Base-by-base conservation (phyloP, 2,888 invertebrate species). In the Tillus elongatus region DNA sequence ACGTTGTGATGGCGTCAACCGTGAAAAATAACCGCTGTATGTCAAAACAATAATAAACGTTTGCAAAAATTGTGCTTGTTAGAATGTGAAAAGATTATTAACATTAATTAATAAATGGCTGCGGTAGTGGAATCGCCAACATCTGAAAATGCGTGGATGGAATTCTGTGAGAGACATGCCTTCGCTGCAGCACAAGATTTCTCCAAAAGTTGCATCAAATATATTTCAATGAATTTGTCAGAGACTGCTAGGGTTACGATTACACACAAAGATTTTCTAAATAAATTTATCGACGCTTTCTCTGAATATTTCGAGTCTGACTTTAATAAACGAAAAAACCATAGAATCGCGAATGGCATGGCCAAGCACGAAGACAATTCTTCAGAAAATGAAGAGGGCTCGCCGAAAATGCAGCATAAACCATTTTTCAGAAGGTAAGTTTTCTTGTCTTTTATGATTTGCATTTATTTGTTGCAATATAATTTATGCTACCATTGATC, bases 81-180 rank as follows among this genome's bases (percentile, higher is more conserved):
- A n/a, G n/a, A n/a, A n/a, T n/a, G n/a, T n/a, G n/a, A n/a, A n/a
- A n/a, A n/a, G n/a, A n/a, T n/a, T n/a, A n/a, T n/a, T n/a, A n/a
- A n/a, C n/a, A n/a, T n/a, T n/a, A n/a, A n/a, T n/a, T n/a, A n/a
- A n/a, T n/a, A 36, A 46, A 60, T 60, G 60, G 58, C 60, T 43
- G 41, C 55, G 19, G 58, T 59, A 15, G 39, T 51, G 26, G 60
- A 60, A 38, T 43, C 54, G 30, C 49, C 50, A 9, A 50, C 42
- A 15, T 19, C 40, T 28, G 44, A 43, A 59, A 73, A 73, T 55
- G 76, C 75, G 49, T 88, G 87, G 87, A 74, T 77, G 58, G 85
- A 87, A 63, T 84, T 87, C 64, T 87, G 87, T 68, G 86, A 88
- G 66, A 79, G 87, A 62, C 89, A 90, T 68, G 88, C 88, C 41